Percentiles rank a stretch among this genome's conserved stretches.
phyloP scores from a whole-genome alignment of 2,888 invertebrate genomes.

The Caenorhabditis sulstoni region DNA sequence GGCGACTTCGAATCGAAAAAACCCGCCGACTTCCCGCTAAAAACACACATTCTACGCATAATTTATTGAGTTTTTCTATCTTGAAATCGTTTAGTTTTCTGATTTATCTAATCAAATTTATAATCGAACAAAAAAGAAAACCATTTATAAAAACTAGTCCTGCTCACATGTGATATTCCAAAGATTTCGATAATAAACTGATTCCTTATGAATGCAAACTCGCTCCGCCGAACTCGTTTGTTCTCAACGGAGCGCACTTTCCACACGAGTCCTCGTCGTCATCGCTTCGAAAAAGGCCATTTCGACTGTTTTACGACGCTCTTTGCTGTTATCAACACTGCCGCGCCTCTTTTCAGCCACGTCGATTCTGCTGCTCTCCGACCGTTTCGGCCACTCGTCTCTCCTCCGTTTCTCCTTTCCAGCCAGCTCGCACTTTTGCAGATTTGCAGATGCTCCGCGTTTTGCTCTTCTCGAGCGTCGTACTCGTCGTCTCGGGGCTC shows the following conservation, averaged over 20 bases:
- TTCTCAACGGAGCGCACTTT: no score
- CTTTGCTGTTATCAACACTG: conserved; percentile 30
- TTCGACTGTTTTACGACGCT: conserved; percentile 14
- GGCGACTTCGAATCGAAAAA: conserved; percentile 1
- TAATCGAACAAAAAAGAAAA: no score
- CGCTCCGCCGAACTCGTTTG: no score
- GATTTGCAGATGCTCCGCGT: conserved; percentile 25
- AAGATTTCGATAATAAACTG: no score
- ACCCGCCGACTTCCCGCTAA: background rate
- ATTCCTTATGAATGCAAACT: no score
- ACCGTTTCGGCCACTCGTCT: no score
- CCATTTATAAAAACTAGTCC: no score
- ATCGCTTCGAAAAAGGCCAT: background rate
- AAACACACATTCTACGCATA: conserved; percentile 52
- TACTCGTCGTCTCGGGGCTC: conserved; percentile 17
- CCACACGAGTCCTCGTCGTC: no score
- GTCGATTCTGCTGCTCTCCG: background rate
- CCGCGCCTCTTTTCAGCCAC: conserved; percentile 33
- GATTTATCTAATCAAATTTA: no score
- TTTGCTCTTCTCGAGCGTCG: conserved; percentile 25
- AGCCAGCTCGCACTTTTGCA: background rate
- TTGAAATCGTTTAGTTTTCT: conserved; percentile 1
- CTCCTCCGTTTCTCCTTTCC: no score
- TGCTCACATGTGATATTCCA: no score
- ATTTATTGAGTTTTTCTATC: conserved; percentile 38